Conservation (phyloP, 2,113 vertebrate genomes). For the Himantopus leucocephalus region DNA sequence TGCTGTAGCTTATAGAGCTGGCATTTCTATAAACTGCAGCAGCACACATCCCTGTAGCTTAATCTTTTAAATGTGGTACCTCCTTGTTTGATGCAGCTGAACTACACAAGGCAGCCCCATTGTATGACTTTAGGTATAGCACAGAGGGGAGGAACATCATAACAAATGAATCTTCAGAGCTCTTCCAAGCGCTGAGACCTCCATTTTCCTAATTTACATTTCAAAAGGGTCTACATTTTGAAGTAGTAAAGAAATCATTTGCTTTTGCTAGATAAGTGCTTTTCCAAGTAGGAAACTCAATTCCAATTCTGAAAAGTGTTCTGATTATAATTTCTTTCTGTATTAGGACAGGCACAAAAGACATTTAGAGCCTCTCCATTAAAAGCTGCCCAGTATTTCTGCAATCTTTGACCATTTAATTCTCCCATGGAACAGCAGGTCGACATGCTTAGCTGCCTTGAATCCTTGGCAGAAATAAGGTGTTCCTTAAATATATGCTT, state of each 20-base stretch:
- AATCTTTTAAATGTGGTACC: neutral
- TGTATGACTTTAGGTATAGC: neutral
- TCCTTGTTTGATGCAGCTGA: neutral
- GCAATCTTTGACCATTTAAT: neutral
- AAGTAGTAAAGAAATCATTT: constrained; percentile 67
- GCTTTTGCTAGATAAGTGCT: constrained; percentile 66
- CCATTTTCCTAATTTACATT: constrained; percentile 68
- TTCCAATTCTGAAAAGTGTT: constrained; percentile 28
- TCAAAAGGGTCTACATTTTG: constrained; percentile 58
- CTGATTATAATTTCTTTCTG: constrained; percentile 38
- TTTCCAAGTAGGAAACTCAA: constrained; percentile 51
- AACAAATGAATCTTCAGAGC: constrained; percentile 58
- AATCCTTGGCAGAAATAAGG: constrained; percentile 9
- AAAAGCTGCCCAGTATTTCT: constrained; percentile 1
- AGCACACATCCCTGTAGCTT: neutral
- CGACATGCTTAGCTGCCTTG: neutral
- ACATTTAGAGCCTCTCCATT: neutral
- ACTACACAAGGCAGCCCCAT: neutral
- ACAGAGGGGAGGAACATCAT: neutral
- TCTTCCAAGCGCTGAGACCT: constrained; percentile 10
- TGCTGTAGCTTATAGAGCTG: neutral
- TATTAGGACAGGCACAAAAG: constrained; percentile 39
- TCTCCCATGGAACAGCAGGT: neutral
- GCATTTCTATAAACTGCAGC: neutral
- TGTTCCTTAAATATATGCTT: neutral